Evolutionary conservation across 2,888 invertebrate genomes (phyloP).

Genomic region (Megamerina dolium): DNA sequence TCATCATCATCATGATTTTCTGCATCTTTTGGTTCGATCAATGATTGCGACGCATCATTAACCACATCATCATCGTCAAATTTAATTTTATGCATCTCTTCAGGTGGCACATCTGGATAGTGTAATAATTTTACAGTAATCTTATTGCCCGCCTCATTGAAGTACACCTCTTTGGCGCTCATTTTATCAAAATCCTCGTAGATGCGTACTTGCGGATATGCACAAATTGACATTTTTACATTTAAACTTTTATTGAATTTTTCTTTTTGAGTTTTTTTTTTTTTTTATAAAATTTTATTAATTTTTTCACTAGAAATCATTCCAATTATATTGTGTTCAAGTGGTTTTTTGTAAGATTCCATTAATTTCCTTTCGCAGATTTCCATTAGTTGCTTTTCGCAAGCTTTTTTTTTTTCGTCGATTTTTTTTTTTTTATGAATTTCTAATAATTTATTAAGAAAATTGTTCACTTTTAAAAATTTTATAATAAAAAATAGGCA

Average conservation of each 20-base stretch:
- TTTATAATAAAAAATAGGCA: too few species aligned
- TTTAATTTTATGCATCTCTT: constrained; percentile 43
- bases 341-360: too few species aligned
- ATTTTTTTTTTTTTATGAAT: too few species aligned
- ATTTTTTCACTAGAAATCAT: not conserved
- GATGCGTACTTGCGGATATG: constrained; percentile 45
- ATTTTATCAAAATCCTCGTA: constrained; percentile 51
- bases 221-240: constrained; percentile 47
- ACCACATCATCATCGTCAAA: constrained; percentile 37
- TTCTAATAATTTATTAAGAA: too few species aligned
- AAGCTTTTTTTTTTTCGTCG: too few species aligned
- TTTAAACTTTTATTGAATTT: constrained; percentile 1
- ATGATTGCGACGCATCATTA: not conserved
- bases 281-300: constrained; percentile 1
- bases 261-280: constrained; percentile 3
- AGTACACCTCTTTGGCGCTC: constrained; percentile 50
- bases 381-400: too few species aligned
- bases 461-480: too few species aligned
- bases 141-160: constrained; percentile 47
- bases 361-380: too few species aligned
- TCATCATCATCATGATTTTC: constrained; percentile 5
- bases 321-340: not conserved
- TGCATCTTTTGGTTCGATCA: not conserved
- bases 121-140: constrained; percentile 46
- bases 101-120: constrained; percentile 46